These are phyloP conservation scores for Eucera pruinosa DNA, from an alignment of 2,888 invertebrate genomes.

Conservation along the genomic window DNA sequence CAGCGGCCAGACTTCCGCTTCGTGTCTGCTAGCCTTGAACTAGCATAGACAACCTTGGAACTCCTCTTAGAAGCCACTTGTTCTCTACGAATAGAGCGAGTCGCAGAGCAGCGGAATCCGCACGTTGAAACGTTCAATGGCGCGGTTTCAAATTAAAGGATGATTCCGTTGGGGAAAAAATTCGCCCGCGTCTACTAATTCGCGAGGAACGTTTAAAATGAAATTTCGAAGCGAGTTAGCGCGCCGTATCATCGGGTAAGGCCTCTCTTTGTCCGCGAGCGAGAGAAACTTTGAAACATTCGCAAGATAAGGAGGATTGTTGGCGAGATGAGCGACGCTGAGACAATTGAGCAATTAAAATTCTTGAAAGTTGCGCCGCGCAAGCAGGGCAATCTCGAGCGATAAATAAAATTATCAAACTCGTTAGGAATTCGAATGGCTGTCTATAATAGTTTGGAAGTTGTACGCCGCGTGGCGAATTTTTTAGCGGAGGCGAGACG, in stretches of 20 bases:
- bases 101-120: slow-evolving; percentile 6
- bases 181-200: background rate
- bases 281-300: too few relatives aligned
- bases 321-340: background rate
- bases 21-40: slow-evolving; percentile 78
- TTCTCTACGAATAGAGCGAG: slow-evolving; percentile 39
- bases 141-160: background rate
- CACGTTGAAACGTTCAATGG: background rate
- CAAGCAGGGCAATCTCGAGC: background rate
- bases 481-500: slow-evolving; percentile 49
- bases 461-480: slow-evolving; percentile 11
- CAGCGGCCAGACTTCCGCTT: slow-evolving; percentile 81
- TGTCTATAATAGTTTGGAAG: slow-evolving; percentile 13
- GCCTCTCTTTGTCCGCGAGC: too few relatives aligned
- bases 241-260: too few relatives aligned
- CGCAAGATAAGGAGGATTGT: background rate
- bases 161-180: background rate
- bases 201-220: too few relatives aligned
- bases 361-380: background rate
- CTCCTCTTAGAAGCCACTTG: slow-evolving; percentile 8
- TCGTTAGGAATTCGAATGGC: background rate
- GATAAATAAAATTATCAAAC: background rate
- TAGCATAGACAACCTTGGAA: slow-evolving; percentile 53
- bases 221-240: too few relatives aligned
- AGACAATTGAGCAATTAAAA: background rate